Percentiles rank a stretch among this genome's conserved stretches.
Conservation (phyloP, 2,113 vertebrate species). For the Zosterops hypoxanthus region DNA sequence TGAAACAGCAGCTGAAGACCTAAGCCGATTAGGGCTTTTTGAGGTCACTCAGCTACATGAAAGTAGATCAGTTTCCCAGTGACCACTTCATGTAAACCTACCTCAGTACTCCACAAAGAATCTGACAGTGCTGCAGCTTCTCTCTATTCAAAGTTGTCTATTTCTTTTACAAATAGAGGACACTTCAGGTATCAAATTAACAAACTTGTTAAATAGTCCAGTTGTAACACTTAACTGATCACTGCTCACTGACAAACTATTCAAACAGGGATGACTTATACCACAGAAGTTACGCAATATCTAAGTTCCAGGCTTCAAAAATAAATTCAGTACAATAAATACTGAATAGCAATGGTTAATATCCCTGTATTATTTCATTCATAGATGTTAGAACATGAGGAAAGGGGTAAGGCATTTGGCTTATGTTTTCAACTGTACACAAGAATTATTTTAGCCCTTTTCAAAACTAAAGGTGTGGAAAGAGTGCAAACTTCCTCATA, state of each 20-base stretch:
- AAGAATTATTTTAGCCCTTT: not conserved
- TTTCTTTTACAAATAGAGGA: not conserved
- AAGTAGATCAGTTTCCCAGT: conserved; percentile 30
- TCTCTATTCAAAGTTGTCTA: not conserved
- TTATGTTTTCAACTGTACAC: not conserved
- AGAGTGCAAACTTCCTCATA: not conserved
- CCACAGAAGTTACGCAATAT: not conserved
- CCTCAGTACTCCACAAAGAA: not conserved
- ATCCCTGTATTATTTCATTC: not conserved
- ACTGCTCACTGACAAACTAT: not conserved
- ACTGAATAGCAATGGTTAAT: not conserved
- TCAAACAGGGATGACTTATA: not conserved
- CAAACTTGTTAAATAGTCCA: not conserved
- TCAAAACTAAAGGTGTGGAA: not conserved
- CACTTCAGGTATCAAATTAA: not conserved
- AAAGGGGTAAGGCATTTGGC: not conserved
- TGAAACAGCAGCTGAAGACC: conserved; percentile 37
- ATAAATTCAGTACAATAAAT: not conserved
- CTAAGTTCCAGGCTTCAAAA: not conserved
- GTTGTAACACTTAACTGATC: not conserved
- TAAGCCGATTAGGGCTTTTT: conserved; percentile 67
- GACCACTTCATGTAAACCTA: not conserved
- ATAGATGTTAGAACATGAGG: not conserved
- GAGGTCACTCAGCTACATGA: conserved; percentile 53
- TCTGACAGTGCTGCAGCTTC: not conserved